Evolutionary conservation across 2,113 vertebrate genomes (phyloP).

Genomic region (Formicarius rufipectus): DNA sequence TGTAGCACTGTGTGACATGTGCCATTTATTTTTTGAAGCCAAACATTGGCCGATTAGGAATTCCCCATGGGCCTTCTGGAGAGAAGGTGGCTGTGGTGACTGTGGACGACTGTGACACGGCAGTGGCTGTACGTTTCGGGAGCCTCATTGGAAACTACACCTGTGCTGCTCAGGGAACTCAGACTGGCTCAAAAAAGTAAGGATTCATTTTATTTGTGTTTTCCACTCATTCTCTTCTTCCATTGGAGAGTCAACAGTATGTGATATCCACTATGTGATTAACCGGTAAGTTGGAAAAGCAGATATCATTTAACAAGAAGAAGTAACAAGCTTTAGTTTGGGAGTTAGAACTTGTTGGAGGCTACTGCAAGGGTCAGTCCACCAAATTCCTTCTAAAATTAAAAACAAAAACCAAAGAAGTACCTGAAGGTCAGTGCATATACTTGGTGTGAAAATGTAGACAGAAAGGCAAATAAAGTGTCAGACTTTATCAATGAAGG

Average conservation of each 20-base stretch:
- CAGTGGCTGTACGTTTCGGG: constrained; percentile 91
- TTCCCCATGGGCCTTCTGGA: constrained; percentile 91
- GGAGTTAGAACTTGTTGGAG: background rate
- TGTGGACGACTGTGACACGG: constrained; percentile 91
- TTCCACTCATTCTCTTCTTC: background rate
- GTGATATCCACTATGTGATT: background rate
- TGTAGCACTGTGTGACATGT: background rate
- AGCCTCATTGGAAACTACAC: constrained; percentile 90
- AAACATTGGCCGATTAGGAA: constrained; percentile 88
- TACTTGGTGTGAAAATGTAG: background rate
- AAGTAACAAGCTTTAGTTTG: background rate
- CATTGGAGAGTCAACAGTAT: background rate
- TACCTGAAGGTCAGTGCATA: background rate
- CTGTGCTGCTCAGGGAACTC: constrained; percentile 93
- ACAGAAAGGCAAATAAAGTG: background rate
- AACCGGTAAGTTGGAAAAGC: background rate
- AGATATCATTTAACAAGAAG: background rate
- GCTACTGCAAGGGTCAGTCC: background rate
- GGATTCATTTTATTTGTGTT: background rate
- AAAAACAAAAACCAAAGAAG: background rate
- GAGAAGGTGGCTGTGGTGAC: constrained; percentile 96
- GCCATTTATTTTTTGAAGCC: constrained; percentile 76
- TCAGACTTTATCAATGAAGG: background rate
- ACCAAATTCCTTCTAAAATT: background rate
- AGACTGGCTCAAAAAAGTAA: constrained; percentile 96